Base-by-base conservation (phyloP, 2,888 invertebrate species). In the Dasysyrphus albostriatus region DNA sequence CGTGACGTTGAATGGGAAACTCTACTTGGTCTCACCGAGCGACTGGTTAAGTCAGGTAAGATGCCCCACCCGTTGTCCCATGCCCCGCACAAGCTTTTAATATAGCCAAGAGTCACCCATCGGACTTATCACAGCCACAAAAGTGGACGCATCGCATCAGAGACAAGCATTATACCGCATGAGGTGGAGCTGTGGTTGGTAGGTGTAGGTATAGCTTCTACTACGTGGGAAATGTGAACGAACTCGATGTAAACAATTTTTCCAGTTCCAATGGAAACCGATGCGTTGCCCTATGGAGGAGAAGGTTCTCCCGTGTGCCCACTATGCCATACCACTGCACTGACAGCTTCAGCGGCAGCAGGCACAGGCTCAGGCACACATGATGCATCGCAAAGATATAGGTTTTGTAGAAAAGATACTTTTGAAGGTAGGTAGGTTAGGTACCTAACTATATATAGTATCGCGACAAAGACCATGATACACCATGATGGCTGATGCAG, bases 241-340 rank as follows among this genome's bases (percentile, higher is more conserved):
- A 87, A 83, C 87, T 87, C 78, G 47, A 87, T 79, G 83, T 87
- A 83, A 78, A 87, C 87, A 87, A 78, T 78, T 77, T 82, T 87
- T 82, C 85, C 82, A 78, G 82, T 85, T 77, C 63, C 77, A 77
- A 63, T 85, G 77, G 77, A 74, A 77, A 63, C 58, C 32, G 10
- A 63, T 73, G 77, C 77, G 67, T 73, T 75, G 59, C 69, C 67
- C 65, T 42, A 44, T 74, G 56, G 29, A 32, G 56, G 39, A 58
- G 12, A 37, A 37, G 58, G 37, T 59, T 16, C 37, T 61, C 8
- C 61, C 29, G 42, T 49, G 5, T 44, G 59, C 54, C 54, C 54
- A 54, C 54, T 63, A 44, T 56, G 61, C 56, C 54, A 63, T 73
- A 79, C 83, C 79, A 47, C 16, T 59, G 59, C 54, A 24, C 63